These are phyloP conservation scores for Etheostoma nigrum DNA, from an alignment of 2,797 vertebrate genomes.

Conservation along the genomic window DNA sequence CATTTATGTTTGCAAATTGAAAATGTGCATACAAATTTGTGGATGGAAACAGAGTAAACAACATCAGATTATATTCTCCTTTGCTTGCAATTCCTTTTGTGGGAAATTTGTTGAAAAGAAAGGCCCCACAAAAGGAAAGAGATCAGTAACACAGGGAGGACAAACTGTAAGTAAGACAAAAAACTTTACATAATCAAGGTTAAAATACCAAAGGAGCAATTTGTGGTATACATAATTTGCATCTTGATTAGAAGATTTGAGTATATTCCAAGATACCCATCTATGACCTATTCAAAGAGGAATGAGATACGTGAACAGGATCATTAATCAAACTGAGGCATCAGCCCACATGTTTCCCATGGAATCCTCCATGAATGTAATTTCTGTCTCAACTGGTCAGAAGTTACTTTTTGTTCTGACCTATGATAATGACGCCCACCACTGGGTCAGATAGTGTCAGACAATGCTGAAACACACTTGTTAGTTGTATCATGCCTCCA, in stretches of 20 bases:
- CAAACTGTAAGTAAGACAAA: slow-evolving; percentile 30
- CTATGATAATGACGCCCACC: slow-evolving; percentile 18
- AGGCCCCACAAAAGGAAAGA: no score
- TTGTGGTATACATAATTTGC: slow-evolving; percentile 29
- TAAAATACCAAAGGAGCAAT: slow-evolving; percentile 12
- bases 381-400: slow-evolving; percentile 19
- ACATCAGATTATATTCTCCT: neutral
- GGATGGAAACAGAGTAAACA: neutral
- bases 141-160: slow-evolving; percentile 16
- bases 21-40: neutral
- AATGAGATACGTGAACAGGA: slow-evolving; percentile 25
- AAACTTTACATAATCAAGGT: slow-evolving; percentile 30
- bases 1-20: neutral
- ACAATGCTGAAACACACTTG: slow-evolving; percentile 38
- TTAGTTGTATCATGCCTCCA: slow-evolving; percentile 31
- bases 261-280: slow-evolving; percentile 46
- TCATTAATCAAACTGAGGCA: slow-evolving; percentile 37
- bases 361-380: neutral
- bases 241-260: slow-evolving; percentile 52
- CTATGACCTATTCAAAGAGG: slow-evolving; percentile 42
- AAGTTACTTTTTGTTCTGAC: slow-evolving; percentile 16
- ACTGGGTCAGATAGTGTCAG: neutral
- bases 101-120: neutral
- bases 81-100: neutral
- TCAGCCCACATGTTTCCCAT: slow-evolving; percentile 40